Percentiles rank a stretch among this genome's conserved stretches.
Conservation (phyloP, 2,797 vertebrate genomes). For the Malurus leucopterus region DNA sequence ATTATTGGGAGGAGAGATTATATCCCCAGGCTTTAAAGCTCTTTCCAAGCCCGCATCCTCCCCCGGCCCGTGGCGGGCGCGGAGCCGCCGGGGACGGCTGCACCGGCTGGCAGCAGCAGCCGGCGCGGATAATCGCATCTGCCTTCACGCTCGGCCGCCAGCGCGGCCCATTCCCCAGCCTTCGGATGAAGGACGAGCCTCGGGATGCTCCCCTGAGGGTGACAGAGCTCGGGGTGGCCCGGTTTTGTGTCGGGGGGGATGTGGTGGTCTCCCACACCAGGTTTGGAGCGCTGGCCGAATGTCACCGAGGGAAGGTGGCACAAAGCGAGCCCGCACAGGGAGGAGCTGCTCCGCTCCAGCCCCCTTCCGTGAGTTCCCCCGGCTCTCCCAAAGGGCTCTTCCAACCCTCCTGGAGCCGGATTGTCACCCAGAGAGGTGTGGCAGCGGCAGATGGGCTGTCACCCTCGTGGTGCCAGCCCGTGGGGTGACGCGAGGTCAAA, state of each 20-base stretch:
- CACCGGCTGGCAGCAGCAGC: neutral
- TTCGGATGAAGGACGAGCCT: neutral
- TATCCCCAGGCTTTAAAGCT: constrained; percentile 16
- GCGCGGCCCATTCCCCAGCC: neutral
- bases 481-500: neutral
- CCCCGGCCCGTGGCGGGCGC: neutral
- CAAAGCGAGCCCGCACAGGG: accelerated
- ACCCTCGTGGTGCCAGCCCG: accelerated
- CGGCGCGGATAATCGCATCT: neutral
- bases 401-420: accelerated
- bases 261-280: accelerated
- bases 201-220: accelerated
- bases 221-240: accelerated
- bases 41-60: neutral
- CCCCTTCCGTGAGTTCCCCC: accelerated
- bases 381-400: neutral
- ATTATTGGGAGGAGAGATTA: constrained; percentile 11
- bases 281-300: neutral
- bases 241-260: accelerated
- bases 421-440: accelerated
- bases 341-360: neutral
- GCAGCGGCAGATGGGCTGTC: neutral
- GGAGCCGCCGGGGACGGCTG: neutral
- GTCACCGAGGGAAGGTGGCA: neutral
- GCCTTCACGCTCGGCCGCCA: constrained; percentile 8